Evolutionary conservation across 64 coral and sea anemone species (phyloP).

Genomic region (Pachyseris speciosa): DNA sequence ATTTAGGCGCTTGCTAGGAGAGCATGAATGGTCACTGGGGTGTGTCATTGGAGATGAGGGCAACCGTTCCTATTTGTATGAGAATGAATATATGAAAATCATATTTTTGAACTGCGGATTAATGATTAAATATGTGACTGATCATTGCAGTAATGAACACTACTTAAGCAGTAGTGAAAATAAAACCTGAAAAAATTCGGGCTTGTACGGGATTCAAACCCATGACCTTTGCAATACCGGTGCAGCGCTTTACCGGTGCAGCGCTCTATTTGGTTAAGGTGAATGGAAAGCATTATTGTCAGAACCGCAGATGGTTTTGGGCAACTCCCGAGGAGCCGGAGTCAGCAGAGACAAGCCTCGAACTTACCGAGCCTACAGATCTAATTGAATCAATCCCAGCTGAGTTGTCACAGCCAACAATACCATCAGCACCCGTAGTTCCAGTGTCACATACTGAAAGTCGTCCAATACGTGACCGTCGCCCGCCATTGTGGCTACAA

Average conservation of each 20-base stretch:
- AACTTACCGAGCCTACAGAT: neutral
- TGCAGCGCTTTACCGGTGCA: too few species aligned
- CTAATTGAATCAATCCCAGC: neutral
- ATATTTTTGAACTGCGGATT: too few species aligned
- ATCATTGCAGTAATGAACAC: too few species aligned
- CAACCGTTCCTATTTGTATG: neutral
- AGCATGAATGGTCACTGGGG: conserved; percentile 2
- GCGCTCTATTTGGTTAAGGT: neutral
- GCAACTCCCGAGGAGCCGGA: neutral
- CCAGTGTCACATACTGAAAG: neutral
- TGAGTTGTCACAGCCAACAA: neutral
- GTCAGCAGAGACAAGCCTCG: neutral
- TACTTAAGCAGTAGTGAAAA: too few species aligned
- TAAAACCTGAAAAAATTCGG: too few species aligned
- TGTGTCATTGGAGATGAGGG: conserved; percentile 12
- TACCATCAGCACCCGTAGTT: neutral
- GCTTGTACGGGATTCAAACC: too few species aligned
- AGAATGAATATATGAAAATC: too few species aligned
- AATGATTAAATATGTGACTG: too few species aligned
- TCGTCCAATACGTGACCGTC: conserved; percentile 12
- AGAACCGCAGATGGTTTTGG: neutral
- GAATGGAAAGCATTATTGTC: neutral
- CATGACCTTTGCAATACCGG: too few species aligned
- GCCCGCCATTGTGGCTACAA: neutral
- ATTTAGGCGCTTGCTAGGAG: neutral